Percentiles rank a stretch among this genome's conserved stretches.
Evolutionary conservation across 1,140 invertebrate genomes (phyloP).

Genomic region (Monochamus saltuarius): DNA sequence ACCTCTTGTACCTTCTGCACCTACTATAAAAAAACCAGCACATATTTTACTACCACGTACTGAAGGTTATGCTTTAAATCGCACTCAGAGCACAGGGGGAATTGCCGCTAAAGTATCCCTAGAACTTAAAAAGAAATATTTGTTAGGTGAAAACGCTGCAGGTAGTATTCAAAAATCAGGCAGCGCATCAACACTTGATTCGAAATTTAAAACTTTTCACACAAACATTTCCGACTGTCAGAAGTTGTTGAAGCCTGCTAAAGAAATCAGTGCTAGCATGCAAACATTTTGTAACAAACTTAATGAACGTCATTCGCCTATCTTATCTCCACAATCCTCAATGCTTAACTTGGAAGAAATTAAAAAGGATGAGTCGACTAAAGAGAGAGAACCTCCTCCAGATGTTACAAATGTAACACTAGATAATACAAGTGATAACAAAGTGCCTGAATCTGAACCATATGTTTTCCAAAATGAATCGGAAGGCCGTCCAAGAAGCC

Average conservation of each 20-base stretch:
- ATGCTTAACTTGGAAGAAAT: conserved; percentile 24
- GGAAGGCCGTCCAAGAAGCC: conserved; percentile 60
- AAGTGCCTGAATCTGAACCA: conserved; percentile 37
- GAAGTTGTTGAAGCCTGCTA: conserved; percentile 79
- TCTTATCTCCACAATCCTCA: conserved; percentile 41
- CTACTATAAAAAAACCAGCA: conserved; percentile 47
- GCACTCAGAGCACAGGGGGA: conserved; percentile 81
- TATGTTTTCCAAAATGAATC: conserved; percentile 34
- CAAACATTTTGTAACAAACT: conserved; percentile 61
- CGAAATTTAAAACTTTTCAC: conserved; percentile 77
- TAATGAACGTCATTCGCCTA: conserved; percentile 41
- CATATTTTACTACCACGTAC: conserved; percentile 56
- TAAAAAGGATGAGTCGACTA: conserved; percentile 25
- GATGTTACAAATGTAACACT: conserved; percentile 31
- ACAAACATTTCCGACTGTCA: conserved; percentile 87
- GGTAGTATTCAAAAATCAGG: conserved; percentile 77
- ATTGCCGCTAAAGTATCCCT: conserved; percentile 82
- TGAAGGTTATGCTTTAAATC: conserved; percentile 73
- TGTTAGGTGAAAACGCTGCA: conserved; percentile 65
- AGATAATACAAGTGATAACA: conserved; percentile 23
- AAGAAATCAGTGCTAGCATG: conserved; percentile 73
- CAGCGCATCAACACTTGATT: conserved; percentile 81
- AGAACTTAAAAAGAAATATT: conserved; percentile 81
- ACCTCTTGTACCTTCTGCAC: conserved; percentile 54
- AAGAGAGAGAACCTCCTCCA: conserved; percentile 18